phyloP scores from a whole-genome alignment of 2,113 vertebrate genomes.

The Passer domesticus region DNA sequence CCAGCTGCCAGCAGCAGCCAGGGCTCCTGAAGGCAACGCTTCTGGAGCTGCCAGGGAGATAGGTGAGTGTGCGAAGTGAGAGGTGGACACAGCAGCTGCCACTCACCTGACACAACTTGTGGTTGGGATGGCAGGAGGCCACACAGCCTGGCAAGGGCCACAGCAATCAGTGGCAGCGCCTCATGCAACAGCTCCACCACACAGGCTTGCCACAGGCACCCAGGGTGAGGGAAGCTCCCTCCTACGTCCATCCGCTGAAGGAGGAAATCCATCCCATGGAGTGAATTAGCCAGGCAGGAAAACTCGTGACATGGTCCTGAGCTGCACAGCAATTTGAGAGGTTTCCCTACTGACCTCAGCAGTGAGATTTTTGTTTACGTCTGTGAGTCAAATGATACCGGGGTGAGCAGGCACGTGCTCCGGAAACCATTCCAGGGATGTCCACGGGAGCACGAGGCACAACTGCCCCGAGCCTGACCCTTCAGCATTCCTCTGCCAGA shows the following conservation, averaged over 20 bases:
- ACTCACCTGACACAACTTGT: not conserved
- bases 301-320: not conserved
- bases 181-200: rapidly evolving
- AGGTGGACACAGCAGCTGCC: not conserved
- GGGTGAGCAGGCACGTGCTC: not conserved
- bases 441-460: rapidly evolving
- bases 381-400: not conserved
- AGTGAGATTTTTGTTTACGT: not conserved
- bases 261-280: not conserved
- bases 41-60: not conserved
- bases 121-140: not conserved
- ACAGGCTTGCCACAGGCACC: not conserved
- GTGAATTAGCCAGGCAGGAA: not conserved
- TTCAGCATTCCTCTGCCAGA: not conserved
- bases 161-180: not conserved
- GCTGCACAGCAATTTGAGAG: not conserved
- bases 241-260: rapidly evolving
- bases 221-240: not conserved
- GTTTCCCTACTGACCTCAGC: not conserved
- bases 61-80: not conserved
- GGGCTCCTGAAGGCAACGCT: not conserved
- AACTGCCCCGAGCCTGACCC: not conserved
- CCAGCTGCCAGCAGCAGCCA: not conserved
- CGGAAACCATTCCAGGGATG: not conserved
- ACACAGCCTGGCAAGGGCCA: rapidly evolving